Conservation (phyloP, 2,888 invertebrate genomes). For the Hydraecia micacea region DNA sequence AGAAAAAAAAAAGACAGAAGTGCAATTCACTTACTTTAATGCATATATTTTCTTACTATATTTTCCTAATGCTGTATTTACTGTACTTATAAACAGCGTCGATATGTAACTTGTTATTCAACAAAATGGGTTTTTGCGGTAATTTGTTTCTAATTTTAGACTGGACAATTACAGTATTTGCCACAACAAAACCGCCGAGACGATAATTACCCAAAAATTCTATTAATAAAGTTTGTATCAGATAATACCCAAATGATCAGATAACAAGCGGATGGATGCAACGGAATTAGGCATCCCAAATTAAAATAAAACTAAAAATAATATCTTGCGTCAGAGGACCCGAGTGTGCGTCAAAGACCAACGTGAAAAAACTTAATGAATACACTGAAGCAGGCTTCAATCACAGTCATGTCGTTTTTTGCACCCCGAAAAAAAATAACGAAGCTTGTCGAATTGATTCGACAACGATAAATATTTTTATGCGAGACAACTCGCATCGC, state of each 20-base stretch:
- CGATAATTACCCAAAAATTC: background rate
- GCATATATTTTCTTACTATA: background rate
- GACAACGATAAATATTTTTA: slow-evolving; percentile 19
- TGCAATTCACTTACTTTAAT: background rate
- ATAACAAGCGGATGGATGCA: background rate
- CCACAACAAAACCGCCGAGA: background rate
- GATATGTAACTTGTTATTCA: background rate
- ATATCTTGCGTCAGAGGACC: slow-evolving; percentile 38
- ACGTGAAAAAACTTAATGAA: slow-evolving; percentile 2
- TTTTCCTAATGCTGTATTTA: background rate
- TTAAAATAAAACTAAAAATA: slow-evolving; percentile 11
- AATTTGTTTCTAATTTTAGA: slow-evolving; percentile 23
- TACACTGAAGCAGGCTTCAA: slow-evolving; percentile 27
- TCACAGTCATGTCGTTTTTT: slow-evolving; percentile 45
- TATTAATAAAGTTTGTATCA: slow-evolving; percentile 6
- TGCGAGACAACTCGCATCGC: slow-evolving; percentile 11
- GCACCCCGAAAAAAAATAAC: slow-evolving; percentile 15
- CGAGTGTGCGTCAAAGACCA: slow-evolving; percentile 52
- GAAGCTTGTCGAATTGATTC: slow-evolving; percentile 55
- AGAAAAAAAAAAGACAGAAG: no score
- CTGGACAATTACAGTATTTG: background rate
- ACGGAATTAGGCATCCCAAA: background rate
- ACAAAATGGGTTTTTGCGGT: background rate
- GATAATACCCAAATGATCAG: background rate
- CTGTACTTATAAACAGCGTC: background rate